Conservation (phyloP, 2,888 invertebrate species). For the Bombylius major region DNA sequence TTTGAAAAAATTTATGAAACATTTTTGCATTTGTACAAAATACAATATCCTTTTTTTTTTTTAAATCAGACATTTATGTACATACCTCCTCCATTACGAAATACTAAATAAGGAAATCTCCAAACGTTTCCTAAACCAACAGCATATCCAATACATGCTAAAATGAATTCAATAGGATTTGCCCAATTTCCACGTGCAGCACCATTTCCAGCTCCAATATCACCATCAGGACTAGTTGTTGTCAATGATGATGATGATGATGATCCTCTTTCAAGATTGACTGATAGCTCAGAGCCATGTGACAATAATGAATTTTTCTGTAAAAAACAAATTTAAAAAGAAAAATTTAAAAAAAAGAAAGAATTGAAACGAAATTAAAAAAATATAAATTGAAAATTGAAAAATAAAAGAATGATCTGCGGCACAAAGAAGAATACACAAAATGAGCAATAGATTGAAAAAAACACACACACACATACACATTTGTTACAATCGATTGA, state of each 20-base stretch:
- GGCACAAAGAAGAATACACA: no score
- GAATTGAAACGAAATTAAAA: conserved; percentile 5
- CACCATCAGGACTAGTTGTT: no score
- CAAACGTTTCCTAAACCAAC: conserved; percentile 22
- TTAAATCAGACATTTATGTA: not conserved
- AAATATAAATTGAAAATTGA: no score
- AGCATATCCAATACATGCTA: conserved; percentile 21
- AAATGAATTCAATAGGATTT: conserved; percentile 18
- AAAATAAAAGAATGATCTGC: no score
- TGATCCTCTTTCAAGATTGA: conserved; percentile 9
- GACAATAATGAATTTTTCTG: conserved; percentile 17
- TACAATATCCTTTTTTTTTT: no score
- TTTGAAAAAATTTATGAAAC: no score
- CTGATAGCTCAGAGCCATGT: conserved; percentile 12
- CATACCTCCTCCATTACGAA: conserved; percentile 20
- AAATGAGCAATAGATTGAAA: no score
- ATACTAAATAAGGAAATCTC: conserved; percentile 21
- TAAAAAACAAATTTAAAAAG: not conserved
- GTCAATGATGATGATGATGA: not conserved
- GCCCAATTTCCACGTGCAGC: conserved; percentile 17
- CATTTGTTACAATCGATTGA: no score
- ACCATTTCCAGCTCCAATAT: not conserved
- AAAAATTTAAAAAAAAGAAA: conserved; percentile 7
- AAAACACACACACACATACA: no score
- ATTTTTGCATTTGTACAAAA: no score